Conservation (phyloP, 1,140 invertebrate species). For the Drosophila biarmipes region DNA sequence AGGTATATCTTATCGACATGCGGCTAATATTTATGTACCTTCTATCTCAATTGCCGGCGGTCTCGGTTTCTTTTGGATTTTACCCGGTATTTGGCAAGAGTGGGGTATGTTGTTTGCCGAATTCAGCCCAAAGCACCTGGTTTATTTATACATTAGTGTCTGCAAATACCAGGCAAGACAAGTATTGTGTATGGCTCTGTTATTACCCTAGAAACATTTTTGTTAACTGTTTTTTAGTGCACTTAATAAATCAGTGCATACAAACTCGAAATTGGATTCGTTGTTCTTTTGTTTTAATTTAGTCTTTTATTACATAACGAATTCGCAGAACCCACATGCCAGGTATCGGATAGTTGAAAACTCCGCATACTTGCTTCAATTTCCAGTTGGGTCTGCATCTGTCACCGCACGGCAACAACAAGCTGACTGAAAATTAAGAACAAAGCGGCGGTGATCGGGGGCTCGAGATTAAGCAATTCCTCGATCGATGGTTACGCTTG, state of each 20-base stretch:
- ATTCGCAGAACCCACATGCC: conserved; percentile 5
- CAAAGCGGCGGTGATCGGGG: conserved; percentile 14
- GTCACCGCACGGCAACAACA: conserved; percentile 33
- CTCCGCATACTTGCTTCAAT: neutral
- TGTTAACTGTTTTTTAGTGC: neutral
- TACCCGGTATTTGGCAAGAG: neutral
- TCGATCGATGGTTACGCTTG: conserved; percentile 38
- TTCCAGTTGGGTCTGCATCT: conserved; percentile 17
- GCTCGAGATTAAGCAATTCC: neutral
- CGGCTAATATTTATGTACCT: conserved; percentile 30
- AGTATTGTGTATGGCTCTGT: neutral
- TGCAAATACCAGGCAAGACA: neutral
- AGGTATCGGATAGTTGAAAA: conserved; percentile 17
- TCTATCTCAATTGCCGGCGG: conserved; percentile 15
- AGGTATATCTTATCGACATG: conserved; percentile 32
- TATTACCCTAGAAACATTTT: neutral
- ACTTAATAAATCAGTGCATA: neutral
- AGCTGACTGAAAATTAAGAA: conserved; percentile 15
- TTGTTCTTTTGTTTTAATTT: neutral
- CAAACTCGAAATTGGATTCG: neutral
- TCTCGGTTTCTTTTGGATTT: conserved; percentile 23
- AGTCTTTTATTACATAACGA: neutral
- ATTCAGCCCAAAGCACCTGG: neutral
- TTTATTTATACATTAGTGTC: neutral
- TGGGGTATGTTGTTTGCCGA: conserved; percentile 14